Conservation (phyloP, 1,140 invertebrate species). For the Venturia canescens region DNA sequence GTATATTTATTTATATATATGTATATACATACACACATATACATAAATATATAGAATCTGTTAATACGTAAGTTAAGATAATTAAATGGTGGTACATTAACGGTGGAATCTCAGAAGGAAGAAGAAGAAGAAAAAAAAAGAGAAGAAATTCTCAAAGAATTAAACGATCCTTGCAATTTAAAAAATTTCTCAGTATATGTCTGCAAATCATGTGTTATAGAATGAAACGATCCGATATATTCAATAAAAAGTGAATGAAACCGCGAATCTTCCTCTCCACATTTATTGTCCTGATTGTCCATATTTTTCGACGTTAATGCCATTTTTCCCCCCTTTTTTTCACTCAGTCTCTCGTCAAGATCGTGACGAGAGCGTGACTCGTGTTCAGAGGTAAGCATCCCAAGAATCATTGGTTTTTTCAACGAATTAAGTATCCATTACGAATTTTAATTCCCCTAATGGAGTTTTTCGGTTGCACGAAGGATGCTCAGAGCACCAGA, state of each 20-base stretch:
- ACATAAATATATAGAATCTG: conserved; percentile 67
- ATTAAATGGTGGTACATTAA: conserved; percentile 65
- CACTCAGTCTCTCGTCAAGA: no score
- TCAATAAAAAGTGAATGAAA: conserved; percentile 72
- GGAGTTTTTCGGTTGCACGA: no score
- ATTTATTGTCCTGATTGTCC: background rate
- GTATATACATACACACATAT: conserved; percentile 27
- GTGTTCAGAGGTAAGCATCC: no score
- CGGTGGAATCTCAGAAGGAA: conserved; percentile 65
- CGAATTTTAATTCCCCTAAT: no score
- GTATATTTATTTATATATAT: background rate
- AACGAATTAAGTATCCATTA: no score
- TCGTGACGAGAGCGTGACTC: no score
- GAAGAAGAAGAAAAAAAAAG: background rate
- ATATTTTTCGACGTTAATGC: background rate
- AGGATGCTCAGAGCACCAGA: no score
- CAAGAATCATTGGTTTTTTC: no score
- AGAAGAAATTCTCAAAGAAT: conserved; percentile 67
- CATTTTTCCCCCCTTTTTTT: no score
- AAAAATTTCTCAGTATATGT: conserved; percentile 73
- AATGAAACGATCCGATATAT: conserved; percentile 67
- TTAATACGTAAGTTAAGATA: conserved; percentile 69
- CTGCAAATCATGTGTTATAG: conserved; percentile 73
- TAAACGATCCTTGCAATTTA: conserved; percentile 70
- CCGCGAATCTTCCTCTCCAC: conserved; percentile 32